phyloP scores from a whole-genome alignment of 2,888 invertebrate genomes.

The Drosophila meridionalis region DNA sequence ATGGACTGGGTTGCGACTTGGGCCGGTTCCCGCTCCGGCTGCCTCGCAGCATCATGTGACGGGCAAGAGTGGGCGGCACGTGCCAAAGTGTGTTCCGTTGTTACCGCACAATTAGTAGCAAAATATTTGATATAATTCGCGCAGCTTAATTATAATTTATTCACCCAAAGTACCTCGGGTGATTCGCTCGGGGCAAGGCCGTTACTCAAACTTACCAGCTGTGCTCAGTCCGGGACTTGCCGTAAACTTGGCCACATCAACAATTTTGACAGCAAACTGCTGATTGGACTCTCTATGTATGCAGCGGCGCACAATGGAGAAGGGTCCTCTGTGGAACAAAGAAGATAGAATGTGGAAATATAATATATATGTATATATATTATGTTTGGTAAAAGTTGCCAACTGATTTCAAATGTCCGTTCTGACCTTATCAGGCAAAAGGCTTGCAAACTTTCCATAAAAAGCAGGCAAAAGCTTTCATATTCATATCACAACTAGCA shows the following conservation, averaged over 20 bases:
- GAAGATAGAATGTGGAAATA: slow-evolving; percentile 1
- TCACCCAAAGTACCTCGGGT: slow-evolving; percentile 47
- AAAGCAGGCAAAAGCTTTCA: slow-evolving; percentile 6
- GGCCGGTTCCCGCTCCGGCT: background rate
- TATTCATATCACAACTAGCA: slow-evolving; percentile 23
- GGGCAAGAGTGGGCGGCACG: slow-evolving; percentile 34
- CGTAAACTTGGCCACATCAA: slow-evolving; percentile 98
- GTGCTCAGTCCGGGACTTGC: slow-evolving; percentile 98
- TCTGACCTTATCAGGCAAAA: slow-evolving; percentile 31
- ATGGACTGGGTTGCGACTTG: slow-evolving; percentile 23
- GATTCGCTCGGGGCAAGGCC: slow-evolving; percentile 49
- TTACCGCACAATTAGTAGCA: slow-evolving; percentile 68
- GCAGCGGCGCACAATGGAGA: slow-evolving; percentile 97
- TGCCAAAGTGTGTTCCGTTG: slow-evolving; percentile 35
- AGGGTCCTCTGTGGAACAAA: slow-evolving; percentile 91
- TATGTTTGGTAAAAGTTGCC: slow-evolving; percentile 31
- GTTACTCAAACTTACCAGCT: slow-evolving; percentile 89
- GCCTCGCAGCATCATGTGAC: background rate
- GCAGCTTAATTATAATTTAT: slow-evolving; percentile 80
- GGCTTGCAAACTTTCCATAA: slow-evolving; percentile 6
- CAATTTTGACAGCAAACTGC: slow-evolving; percentile 99
- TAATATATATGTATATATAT: slow-evolving; percentile 14
- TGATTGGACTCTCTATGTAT: slow-evolving; percentile 97
- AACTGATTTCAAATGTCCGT: slow-evolving; percentile 22
- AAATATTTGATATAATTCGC: slow-evolving; percentile 77